These are phyloP conservation scores for Baryphthengus martii DNA, from an alignment of 2,113 vertebrate species.

Conservation along the genomic window DNA sequence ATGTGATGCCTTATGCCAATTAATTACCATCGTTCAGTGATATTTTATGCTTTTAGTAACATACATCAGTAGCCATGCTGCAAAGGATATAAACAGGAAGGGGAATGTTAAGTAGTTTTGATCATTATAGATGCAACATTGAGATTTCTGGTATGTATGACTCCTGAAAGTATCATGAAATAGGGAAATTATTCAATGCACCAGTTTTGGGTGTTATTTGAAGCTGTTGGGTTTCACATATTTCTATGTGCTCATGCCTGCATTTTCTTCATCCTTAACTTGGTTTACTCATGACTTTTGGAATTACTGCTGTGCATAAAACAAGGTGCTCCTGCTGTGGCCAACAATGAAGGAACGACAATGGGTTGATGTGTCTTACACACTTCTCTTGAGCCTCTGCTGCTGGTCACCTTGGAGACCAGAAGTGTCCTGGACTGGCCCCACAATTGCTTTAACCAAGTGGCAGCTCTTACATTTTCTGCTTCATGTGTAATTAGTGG, in stretches of 20 bases:
- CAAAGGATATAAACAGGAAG: background rate
- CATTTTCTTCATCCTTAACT: background rate
- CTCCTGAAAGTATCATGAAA: background rate
- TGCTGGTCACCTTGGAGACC: background rate
- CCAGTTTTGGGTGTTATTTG: background rate
- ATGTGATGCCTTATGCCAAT: background rate
- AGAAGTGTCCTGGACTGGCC: background rate
- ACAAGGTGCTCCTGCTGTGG: constrained; percentile 14
- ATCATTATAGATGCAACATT: background rate
- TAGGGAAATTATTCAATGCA: background rate
- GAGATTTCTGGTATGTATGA: background rate
- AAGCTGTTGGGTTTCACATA: background rate
- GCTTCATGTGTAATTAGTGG: background rate
- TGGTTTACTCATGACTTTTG: background rate
- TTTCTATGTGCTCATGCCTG: background rate
- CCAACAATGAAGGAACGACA: background rate
- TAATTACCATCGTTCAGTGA: background rate
- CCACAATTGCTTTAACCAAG: background rate
- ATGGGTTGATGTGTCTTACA: background rate
- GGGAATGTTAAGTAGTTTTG: fast-evolving
- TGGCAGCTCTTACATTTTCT: background rate
- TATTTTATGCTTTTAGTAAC: background rate
- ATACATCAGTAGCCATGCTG: background rate
- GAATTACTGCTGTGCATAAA: background rate
- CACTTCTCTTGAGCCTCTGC: background rate